A percentile compares a stretch with the other conserved stretches of the same genome.
phyloP scores from a whole-genome alignment of 2,888 invertebrate genomes.

The Tipula helvola region DNA sequence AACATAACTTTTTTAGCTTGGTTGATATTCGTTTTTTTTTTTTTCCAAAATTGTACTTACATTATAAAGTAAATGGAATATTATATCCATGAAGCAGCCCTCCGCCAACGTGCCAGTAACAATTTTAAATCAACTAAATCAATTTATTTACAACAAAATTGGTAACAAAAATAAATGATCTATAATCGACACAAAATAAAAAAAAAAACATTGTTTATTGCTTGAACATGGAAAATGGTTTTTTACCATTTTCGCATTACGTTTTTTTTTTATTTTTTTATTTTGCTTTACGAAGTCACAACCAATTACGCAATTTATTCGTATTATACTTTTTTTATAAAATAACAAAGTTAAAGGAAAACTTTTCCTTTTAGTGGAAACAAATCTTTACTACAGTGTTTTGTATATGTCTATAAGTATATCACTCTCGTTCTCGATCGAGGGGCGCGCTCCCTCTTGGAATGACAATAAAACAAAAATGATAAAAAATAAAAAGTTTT shows the following conservation, averaged over 20 bases:
- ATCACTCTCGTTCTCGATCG: not conserved
- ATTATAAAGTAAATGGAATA: not conserved
- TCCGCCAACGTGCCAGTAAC: not conserved
- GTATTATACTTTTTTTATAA: not conserved
- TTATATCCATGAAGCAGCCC: not conserved
- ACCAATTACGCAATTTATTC: not conserved
- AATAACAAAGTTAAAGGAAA: not conserved
- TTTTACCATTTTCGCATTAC: not conserved
- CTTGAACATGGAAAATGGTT: not conserved
- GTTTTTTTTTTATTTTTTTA: not conserved
- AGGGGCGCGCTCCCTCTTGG: not conserved
- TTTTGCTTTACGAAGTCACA: not conserved
- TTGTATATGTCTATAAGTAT: not conserved
- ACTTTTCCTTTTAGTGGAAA: not conserved
- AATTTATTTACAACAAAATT: not conserved
- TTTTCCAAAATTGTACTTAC: not conserved
- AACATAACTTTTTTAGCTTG: not conserved
- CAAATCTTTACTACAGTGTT: not conserved
- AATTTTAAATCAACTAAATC: not conserved
- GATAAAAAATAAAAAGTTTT: not conserved
- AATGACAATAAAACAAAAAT: not conserved
- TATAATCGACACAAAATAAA: not conserved
- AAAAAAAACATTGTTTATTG: not conserved
- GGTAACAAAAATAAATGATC: conserved; percentile 4
- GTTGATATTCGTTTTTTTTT: not conserved